A percentile compares a stretch with the other conserved stretches of the same genome.
Conservation (phyloP, 2,888 invertebrate species). For the Beris morrisii region DNA sequence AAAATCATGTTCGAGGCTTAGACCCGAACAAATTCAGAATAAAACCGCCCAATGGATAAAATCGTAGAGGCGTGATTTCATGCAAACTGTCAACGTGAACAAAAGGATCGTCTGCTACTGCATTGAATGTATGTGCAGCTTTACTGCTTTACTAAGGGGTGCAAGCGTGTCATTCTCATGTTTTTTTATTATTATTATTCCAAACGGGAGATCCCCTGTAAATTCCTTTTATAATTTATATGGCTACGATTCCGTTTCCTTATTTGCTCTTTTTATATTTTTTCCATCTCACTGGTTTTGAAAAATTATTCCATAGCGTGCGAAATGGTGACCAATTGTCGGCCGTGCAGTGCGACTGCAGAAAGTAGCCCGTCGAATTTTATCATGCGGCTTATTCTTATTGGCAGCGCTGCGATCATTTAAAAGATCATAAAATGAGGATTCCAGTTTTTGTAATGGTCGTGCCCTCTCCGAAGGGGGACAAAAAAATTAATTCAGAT, state of each 20-base stretch:
- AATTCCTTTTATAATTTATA: no score
- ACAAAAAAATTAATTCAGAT: slow-evolving; percentile 34
- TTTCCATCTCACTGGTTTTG: no score
- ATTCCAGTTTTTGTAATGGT: no score
- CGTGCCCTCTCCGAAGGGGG: slow-evolving; percentile 10
- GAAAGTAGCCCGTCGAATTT: neutral
- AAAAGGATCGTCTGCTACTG: slow-evolving; percentile 25
- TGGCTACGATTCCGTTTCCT: no score
- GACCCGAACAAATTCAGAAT: neutral
- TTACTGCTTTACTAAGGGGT: neutral
- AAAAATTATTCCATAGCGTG: neutral
- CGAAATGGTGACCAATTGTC: neutral
- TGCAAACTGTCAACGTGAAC: slow-evolving; percentile 30
- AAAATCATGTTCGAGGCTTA: slow-evolving; percentile 14
- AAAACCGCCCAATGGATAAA: slow-evolving; percentile 23
- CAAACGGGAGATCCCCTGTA: no score
- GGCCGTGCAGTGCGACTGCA: slow-evolving; percentile 8
- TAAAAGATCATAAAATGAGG: neutral
- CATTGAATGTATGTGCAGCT: no score
- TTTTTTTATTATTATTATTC: no score
- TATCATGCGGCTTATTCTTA: slow-evolving; percentile 1
- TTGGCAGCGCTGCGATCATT: slow-evolving; percentile 18
- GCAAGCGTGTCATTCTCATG: slow-evolving; percentile 22
- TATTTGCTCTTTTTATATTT: no score
- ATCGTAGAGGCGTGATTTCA: slow-evolving; percentile 26